A percentile compares a stretch with the other conserved stretches of the same genome.
Conservation (phyloP, 2,113 vertebrate species). For the Daphoenositta chrysoptera region DNA sequence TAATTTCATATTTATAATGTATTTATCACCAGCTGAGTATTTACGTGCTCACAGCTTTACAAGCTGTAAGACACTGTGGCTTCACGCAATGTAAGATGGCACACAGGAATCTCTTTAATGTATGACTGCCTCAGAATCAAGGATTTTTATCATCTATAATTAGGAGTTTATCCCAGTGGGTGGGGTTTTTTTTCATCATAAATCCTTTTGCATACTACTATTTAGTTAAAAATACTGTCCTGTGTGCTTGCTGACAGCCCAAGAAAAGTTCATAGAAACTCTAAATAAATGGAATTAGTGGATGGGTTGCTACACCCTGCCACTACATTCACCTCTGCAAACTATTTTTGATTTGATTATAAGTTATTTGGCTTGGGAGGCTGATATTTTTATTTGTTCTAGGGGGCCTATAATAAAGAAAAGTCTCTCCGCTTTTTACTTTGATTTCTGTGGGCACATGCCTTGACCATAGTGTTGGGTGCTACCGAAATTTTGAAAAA, state of each 20-base stretch:
- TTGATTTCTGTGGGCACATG: not conserved
- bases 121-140: not conserved
- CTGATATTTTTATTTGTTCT: not conserved
- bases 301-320: not conserved
- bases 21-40: not conserved
- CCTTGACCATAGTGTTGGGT: not conserved
- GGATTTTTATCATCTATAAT: not conserved
- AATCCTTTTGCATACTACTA: not conserved
- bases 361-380: not conserved
- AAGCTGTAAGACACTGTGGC: not conserved
- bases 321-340: not conserved
- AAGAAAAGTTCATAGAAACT: not conserved
- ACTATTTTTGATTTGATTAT: not conserved
- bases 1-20: not conserved
- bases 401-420: not conserved
- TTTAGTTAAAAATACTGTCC: not conserved
- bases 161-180: not conserved
- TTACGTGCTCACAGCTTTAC: not conserved
- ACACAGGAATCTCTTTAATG: not conserved
- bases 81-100: not conserved
- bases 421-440: not conserved
- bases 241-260: not conserved
- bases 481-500: not conserved
- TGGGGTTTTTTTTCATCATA: not conserved
- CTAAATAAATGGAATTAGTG: not conserved